A percentile compares a stretch with the other conserved stretches of the same genome.
phyloP scores from a whole-genome alignment of 2,888 invertebrate genomes.

The Luperina testacea region DNA sequence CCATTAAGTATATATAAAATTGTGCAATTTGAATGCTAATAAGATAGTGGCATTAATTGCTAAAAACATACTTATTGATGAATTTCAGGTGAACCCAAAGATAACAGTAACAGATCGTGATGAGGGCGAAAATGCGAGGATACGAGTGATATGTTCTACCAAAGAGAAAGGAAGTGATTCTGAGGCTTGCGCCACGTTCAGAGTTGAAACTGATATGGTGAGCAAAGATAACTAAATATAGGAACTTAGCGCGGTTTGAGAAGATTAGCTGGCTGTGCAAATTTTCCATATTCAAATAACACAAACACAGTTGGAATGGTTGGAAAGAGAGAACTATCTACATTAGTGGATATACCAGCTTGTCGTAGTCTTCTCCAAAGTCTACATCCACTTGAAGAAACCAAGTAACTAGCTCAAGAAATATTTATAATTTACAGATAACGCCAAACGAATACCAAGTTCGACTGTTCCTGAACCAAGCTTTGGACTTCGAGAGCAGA shows the following conservation, averaged over 20 bases:
- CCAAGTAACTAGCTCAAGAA: neutral
- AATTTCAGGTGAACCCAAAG: conserved; percentile 85
- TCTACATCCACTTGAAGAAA: neutral
- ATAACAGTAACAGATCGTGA: conserved; percentile 93
- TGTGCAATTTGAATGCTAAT: neutral
- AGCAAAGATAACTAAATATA: conserved; percentile 21
- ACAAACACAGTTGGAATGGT: too few relatives aligned
- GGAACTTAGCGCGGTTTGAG: neutral
- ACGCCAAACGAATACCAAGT: conserved; percentile 93
- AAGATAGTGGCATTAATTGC: neutral
- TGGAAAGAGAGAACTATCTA: neutral
- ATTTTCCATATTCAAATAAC: neutral
- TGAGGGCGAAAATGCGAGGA: conserved; percentile 93
- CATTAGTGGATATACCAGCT: neutral
- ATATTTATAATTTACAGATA: conserved; percentile 81
- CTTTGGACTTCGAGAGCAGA: conserved; percentile 94
- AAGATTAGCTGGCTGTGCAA: neutral
- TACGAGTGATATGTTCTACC: conserved; percentile 91
- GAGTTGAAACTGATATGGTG: conserved; percentile 92
- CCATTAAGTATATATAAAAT: neutral
- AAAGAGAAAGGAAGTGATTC: conserved; percentile 90
- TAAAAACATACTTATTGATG: neutral
- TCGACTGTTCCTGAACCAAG: conserved; percentile 91
- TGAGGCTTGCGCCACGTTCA: conserved; percentile 93
- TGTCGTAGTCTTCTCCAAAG: neutral